Percentiles rank a stretch among this genome's conserved stretches.
Conservation (phyloP, 2,113 vertebrate genomes). For the Merops nubicus region DNA sequence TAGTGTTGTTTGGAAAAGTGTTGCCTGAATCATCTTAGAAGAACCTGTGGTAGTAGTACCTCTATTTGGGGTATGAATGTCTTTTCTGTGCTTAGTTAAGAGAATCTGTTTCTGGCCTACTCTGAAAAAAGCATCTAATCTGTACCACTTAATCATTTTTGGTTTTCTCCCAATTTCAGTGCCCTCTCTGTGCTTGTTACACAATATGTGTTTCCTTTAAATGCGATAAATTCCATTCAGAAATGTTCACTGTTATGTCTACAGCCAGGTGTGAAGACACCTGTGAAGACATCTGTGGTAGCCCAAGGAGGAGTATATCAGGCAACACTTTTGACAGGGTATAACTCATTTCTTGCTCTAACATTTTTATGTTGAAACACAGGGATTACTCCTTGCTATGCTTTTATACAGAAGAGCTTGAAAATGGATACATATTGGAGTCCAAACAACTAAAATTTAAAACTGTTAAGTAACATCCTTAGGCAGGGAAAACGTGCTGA, state of each 20-base stretch:
- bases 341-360: background rate
- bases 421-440: background rate
- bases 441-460: background rate
- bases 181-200: background rate
- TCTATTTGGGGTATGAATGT: background rate
- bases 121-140: background rate
- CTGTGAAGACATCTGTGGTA: background rate
- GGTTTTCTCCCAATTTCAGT: background rate
- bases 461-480: background rate
- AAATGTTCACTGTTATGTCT: background rate
- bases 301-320: background rate
- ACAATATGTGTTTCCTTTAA: background rate
- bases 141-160: fast-evolving
- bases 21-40: background rate
- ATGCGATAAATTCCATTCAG: background rate
- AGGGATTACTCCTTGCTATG: background rate
- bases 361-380: background rate
- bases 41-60: background rate
- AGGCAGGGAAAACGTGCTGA: background rate
- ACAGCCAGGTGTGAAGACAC: background rate
- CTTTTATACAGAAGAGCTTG: background rate
- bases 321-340: background rate
- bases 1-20: fast-evolving
- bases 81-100: background rate
- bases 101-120: background rate